Conservation (phyloP, 2,888 invertebrate species). For the Acleris emargana region DNA sequence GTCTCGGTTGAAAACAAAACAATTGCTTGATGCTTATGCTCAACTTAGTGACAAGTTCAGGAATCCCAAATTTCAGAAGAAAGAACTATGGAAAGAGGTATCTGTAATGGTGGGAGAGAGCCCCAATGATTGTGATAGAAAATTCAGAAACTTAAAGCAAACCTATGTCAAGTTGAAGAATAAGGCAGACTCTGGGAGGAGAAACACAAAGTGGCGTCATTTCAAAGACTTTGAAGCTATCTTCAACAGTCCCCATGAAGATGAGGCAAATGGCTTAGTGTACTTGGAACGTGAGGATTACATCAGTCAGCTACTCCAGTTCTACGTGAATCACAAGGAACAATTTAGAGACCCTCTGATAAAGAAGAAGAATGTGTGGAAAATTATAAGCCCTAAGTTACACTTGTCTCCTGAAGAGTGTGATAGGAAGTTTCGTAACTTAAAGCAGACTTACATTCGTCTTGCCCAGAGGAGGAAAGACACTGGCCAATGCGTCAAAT, state of each 20-base stretch:
- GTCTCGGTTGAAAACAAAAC: constrained; percentile 63
- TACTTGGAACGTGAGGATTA: constrained; percentile 61
- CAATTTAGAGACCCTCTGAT: constrained; percentile 66
- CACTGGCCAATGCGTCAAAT: constrained; percentile 61
- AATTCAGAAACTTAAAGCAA: constrained; percentile 75
- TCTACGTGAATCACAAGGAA: constrained; percentile 68
- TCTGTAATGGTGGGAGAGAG: constrained; percentile 40
- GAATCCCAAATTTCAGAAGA: constrained; percentile 69
- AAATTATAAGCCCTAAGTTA: constrained; percentile 57
- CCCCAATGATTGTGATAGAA: constrained; percentile 67
- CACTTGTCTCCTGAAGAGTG: constrained; percentile 69
- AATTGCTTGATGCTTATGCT: constrained; percentile 63
- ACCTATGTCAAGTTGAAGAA: constrained; percentile 69
- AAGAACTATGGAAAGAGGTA: constrained; percentile 55
- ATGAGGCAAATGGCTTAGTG: constrained; percentile 42
- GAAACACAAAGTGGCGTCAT: constrained; percentile 69
- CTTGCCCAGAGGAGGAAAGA: constrained; percentile 60
- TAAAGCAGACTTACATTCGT: constrained; percentile 73
- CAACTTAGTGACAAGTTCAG: constrained; percentile 68
- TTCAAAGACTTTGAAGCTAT: constrained; percentile 71
- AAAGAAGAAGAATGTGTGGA: constrained; percentile 71
- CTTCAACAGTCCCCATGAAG: constrained; percentile 47
- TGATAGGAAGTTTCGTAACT: constrained; percentile 72
- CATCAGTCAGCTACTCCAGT: constrained; percentile 64
- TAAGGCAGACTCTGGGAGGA: constrained; percentile 55